Base-by-base conservation (phyloP, 1,140 invertebrate species). In the Trachymyrmex septentrionalis region DNA sequence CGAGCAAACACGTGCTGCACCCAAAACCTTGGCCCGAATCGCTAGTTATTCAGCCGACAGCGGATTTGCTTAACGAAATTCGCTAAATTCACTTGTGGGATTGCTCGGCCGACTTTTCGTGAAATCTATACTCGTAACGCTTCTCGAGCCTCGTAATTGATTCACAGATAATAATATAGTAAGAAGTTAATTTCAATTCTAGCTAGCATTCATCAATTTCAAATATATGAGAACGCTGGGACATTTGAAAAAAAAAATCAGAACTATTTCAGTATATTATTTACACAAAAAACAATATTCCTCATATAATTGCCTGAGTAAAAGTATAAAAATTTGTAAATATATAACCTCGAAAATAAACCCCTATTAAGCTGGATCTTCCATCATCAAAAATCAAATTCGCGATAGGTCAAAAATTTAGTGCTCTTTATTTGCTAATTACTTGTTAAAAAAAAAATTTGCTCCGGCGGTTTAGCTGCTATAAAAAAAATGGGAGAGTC, bases 21-120 rank as follows among this genome's bases (percentile, higher is more conserved):
- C 55, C 69, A 67, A 87, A 92, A 92, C 92, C 92, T 93, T 93
- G 92, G 90, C 92, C 92, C 88, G 87, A 90, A 92, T 92, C 88
- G 72, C 75, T 82, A 87, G 89, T 86, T 85, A 91, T 91, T 91
- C 87, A 86, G 80, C 24, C 89, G 48, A 24, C 67, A 3, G 30
- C 21, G 34, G 30, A 9, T 34, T 75, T 24, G 24, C 55, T 84
- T 84, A 75, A 75, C 69, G 53, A 82, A 72, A 38, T 69, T 30
- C 67, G 67, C 67, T 82, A 72, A 82, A 72, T 73, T 73, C 21
- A n/a, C 30, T 53, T 30, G 55, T 38, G n/a, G 73, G n/a, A 73
- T 48, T 16, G 10, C 7, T 7, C 38, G 76, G n/a, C 14, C 80
- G 69, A 84, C 44, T 84, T 75, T 84, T 84, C 24, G 9, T 55